A percentile compares a stretch with the other conserved stretches of the same genome.
Evolutionary conservation across 2,797 vertebrate genomes (phyloP).

Genomic region (Microcaecilia unicolor): DNA sequence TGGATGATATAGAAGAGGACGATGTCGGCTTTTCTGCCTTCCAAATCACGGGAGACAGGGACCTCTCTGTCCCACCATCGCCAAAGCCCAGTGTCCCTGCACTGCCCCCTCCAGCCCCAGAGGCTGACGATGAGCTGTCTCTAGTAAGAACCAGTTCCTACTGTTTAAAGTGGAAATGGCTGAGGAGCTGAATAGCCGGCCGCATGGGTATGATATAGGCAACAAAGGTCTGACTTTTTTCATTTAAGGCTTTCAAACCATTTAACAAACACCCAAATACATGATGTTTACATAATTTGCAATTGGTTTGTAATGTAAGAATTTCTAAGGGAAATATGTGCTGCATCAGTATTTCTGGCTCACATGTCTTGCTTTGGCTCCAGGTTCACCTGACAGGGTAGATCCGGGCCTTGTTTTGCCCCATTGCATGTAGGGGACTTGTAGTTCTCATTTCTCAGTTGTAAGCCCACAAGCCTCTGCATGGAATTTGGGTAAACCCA

Average conservation of each 20-base stretch:
- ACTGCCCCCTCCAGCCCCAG: slow-evolving; percentile 49
- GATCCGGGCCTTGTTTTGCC: too few relatives aligned
- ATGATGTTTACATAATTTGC: slow-evolving; percentile 4
- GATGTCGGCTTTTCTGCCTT: slow-evolving; percentile 82
- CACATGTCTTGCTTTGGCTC: too few relatives aligned
- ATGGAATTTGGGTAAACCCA: too few relatives aligned
- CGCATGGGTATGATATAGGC: slow-evolving; percentile 65
- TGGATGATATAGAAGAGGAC: slow-evolving; percentile 87
- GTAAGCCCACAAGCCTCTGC: too few relatives aligned
- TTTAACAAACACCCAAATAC: slow-evolving; percentile 9
- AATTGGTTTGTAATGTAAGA: too few relatives aligned
- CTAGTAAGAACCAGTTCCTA: slow-evolving; percentile 79
- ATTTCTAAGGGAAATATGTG: too few relatives aligned
- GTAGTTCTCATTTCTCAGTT: neutral
- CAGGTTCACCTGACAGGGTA: too few relatives aligned
- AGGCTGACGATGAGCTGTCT: slow-evolving; percentile 85
- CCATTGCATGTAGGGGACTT: neutral
- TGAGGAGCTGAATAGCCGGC: slow-evolving; percentile 62
- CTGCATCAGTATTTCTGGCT: too few relatives aligned
- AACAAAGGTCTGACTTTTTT: slow-evolving; percentile 80
- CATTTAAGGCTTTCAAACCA: slow-evolving; percentile 71
- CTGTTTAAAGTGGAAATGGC: slow-evolving; percentile 65
- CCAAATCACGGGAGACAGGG: slow-evolving; percentile 70
- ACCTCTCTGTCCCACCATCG: slow-evolving; percentile 47
- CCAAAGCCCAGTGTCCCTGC: slow-evolving; percentile 54